Percentiles rank a stretch among this genome's conserved stretches.
These are phyloP conservation scores for Pantherophis guttatus DNA, from an alignment of 2,113 vertebrate species.

Conservation along the genomic window DNA sequence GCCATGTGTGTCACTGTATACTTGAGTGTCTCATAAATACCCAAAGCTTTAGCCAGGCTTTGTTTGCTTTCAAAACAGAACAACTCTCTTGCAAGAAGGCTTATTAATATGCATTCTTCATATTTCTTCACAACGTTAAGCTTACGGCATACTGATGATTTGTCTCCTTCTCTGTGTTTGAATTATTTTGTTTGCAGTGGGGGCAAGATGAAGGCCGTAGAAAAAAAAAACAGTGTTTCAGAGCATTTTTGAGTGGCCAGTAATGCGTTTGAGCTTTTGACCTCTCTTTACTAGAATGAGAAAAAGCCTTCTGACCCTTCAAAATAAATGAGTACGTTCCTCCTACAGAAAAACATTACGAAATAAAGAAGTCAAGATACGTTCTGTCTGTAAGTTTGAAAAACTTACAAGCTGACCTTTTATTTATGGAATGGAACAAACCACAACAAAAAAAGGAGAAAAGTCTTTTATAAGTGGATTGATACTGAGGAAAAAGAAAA, in stretches of 20 bases:
- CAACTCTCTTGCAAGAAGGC: slow-evolving; percentile 30
- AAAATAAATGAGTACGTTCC: slow-evolving; percentile 33
- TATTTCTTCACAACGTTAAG: slow-evolving; percentile 32
- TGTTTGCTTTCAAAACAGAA: slow-evolving; percentile 44
- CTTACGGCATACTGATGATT: slow-evolving; percentile 22
- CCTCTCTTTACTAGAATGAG: slow-evolving; percentile 49
- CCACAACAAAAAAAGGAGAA: neutral
- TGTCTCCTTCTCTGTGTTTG: slow-evolving; percentile 30
- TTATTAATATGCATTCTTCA: slow-evolving; percentile 48
- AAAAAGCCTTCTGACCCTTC: slow-evolving; percentile 26
- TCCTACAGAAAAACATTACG: slow-evolving; percentile 20
- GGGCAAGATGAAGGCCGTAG: neutral
- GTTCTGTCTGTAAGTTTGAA: slow-evolving; percentile 10
- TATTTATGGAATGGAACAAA: neutral
- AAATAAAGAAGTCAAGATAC: slow-evolving; percentile 35
- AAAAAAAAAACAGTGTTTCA: slow-evolving; percentile 32
- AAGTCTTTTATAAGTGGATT: neutral
- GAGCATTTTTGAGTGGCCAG: slow-evolving; percentile 41
- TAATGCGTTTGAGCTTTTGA: slow-evolving; percentile 50
- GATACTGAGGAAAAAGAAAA: neutral
- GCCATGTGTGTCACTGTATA: neutral
- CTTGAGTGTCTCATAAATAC: neutral
- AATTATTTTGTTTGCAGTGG: neutral
- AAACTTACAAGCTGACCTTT: slow-evolving; percentile 31
- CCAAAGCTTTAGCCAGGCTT: slow-evolving; percentile 23